These are phyloP conservation scores for Cyrtodaria siliqua DNA, from an alignment of 2,888 invertebrate species.

Conservation along the genomic window DNA sequence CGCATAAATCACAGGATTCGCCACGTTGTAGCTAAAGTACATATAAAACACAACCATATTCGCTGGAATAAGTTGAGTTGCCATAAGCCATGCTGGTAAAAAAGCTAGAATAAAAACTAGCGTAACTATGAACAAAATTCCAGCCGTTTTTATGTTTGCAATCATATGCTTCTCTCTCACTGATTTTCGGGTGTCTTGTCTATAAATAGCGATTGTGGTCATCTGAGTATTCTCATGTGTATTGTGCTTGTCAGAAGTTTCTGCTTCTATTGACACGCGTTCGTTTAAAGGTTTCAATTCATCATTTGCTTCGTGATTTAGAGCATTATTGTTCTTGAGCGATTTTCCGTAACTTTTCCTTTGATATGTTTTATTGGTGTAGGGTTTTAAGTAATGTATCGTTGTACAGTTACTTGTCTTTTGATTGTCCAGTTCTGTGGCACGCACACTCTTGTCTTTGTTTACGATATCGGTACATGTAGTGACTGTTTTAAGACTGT, in stretches of 20 bases:
- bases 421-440: no score
- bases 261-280: background rate
- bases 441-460: no score
- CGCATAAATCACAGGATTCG: conserved; percentile 85
- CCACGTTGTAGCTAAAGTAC: conserved; percentile 85
- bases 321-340: no score
- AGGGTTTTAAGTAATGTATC: no score
- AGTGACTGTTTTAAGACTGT: no score
- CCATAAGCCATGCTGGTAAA: conserved; percentile 84
- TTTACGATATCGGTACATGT: no score
- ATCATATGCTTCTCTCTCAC: conserved; percentile 64
- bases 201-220: conserved; percentile 25
- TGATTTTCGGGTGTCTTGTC: conserved; percentile 47
- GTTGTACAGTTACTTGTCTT: no score
- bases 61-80: conserved; percentile 70
- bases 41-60: conserved; percentile 83
- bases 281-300: no score
- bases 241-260: background rate
- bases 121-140: conserved; percentile 85
- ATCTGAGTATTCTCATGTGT: background rate
- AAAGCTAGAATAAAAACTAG: conserved; percentile 84
- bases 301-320: no score
- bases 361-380: no score
- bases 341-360: no score
- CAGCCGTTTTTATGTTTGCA: conserved; percentile 84